phyloP scores from a whole-genome alignment of 2,113 vertebrate species.

The Hassar affinis region DNA sequence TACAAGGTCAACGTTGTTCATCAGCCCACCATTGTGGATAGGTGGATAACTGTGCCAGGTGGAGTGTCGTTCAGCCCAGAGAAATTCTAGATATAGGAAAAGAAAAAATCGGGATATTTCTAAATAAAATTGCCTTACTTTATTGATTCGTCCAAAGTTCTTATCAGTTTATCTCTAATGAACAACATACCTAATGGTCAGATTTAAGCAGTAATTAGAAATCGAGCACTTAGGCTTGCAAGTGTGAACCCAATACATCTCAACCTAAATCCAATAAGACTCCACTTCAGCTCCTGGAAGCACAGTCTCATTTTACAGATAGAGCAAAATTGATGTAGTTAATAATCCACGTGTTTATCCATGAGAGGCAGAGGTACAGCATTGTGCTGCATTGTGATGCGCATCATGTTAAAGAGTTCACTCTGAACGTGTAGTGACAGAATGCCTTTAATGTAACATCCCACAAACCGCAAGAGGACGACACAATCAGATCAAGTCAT shows the following conservation, averaged over 20 bases:
- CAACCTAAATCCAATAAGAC: conserved; percentile 13
- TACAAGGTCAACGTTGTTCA: neutral
- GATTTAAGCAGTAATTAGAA: neutral
- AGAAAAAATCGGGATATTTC: neutral
- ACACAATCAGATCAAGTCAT: conserved; percentile 36
- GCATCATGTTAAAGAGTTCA: neutral
- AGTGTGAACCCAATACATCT: conserved; percentile 3
- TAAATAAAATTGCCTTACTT: neutral
- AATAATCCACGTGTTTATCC: neutral
- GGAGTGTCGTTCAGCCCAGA: neutral
- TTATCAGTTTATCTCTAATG: neutral
- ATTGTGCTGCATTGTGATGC: neutral
- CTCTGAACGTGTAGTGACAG: conserved; percentile 5
- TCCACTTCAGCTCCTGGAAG: conserved; percentile 26
- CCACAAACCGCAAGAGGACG: conserved; percentile 12
- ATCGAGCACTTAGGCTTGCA: neutral
- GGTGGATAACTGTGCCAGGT: neutral
- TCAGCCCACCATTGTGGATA: neutral
- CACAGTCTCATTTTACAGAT: conserved; percentile 2
- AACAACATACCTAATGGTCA: neutral
- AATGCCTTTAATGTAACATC: neutral
- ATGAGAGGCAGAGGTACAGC: neutral
- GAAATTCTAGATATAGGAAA: neutral
- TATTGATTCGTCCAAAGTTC: neutral
- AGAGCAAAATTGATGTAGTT: neutral